Conservation (phyloP, 64 coral and sea anemone species). For the Cladopsammia gracilis region DNA sequence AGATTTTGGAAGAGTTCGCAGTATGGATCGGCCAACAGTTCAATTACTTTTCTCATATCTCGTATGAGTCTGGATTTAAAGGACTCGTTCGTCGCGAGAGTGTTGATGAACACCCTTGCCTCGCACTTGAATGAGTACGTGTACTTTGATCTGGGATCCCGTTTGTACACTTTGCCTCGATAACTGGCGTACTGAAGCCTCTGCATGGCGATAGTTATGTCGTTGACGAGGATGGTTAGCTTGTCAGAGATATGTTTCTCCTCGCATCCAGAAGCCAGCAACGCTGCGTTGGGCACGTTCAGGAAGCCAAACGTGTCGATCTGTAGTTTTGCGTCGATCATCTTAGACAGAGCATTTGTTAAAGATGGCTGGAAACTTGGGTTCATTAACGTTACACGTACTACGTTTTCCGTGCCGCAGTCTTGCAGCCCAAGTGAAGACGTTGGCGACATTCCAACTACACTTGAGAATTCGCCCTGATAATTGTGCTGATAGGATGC, state of each 20-base stretch:
- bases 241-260: conserved; percentile 4
- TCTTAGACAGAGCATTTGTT: not conserved
- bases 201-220: conserved; percentile 1
- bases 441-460: not conserved
- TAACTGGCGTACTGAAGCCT: conserved; percentile 16
- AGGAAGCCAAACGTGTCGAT: conserved; percentile 16
- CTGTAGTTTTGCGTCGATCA: too few species aligned
- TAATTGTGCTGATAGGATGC: conserved; percentile 16
- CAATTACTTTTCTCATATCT: conserved; percentile 24
- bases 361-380: not conserved
- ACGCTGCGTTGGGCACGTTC: not conserved
- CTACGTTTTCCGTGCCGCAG: conserved; percentile 27
- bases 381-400: conserved; percentile 3
- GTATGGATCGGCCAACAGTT: conserved; percentile 26
- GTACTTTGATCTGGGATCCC: not conserved
- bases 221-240: conserved; percentile 43
- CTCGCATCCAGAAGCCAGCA: not conserved
- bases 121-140: conserved; percentile 37
- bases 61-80: not conserved
- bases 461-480: not conserved
- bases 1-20: conserved; percentile 32
- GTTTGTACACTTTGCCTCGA: conserved; percentile 41
- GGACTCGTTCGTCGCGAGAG: conserved; percentile 1
- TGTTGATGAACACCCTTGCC: conserved; percentile 16
- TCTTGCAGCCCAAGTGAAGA: conserved; percentile 1